phyloP scores from a whole-genome alignment of 2,888 invertebrate genomes.

The Busseola fusca region DNA sequence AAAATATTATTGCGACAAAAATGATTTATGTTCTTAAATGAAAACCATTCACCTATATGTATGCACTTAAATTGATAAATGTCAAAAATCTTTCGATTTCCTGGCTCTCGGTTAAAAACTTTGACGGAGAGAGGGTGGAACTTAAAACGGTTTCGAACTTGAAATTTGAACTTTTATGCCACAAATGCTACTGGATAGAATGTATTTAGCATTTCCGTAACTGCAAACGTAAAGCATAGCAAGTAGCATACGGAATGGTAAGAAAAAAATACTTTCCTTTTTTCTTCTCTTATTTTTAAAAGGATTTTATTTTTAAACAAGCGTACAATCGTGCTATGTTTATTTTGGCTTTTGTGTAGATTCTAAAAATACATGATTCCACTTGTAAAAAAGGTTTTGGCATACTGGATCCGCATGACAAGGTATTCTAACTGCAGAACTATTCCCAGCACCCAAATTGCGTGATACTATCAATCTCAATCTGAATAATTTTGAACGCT shows the following conservation, averaged over 20 bases:
- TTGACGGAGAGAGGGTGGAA: slow-evolving; percentile 1
- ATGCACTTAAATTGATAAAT: not conserved
- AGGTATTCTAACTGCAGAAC: not conserved
- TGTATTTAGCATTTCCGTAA: slow-evolving; percentile 24
- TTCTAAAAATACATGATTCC: not conserved
- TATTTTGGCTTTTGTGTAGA: not conserved
- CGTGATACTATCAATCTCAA: no score
- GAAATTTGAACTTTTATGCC: slow-evolving; percentile 35
- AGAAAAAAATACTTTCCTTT: slow-evolving; percentile 1
- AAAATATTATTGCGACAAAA: not conserved
- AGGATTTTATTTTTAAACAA: not conserved
- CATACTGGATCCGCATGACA: no score
- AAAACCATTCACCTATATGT: not conserved
- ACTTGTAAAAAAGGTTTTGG: not conserved
- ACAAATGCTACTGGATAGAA: slow-evolving; percentile 3
- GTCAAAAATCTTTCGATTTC: slow-evolving; percentile 4
- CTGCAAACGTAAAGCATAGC: slow-evolving; percentile 13
- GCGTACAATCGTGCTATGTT: not conserved
- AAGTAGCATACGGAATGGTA: not conserved
- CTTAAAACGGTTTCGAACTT: slow-evolving; percentile 33
- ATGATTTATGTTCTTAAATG: not conserved
- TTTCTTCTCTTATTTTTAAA: not conserved
- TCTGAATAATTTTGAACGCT: no score
- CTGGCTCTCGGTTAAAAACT: slow-evolving; percentile 16
- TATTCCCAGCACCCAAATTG: no score